A percentile compares a stretch with the other conserved stretches of the same genome.
Evolutionary conservation across 2,113 vertebrate species (phyloP).

Genomic region (Candoia aspera): DNA sequence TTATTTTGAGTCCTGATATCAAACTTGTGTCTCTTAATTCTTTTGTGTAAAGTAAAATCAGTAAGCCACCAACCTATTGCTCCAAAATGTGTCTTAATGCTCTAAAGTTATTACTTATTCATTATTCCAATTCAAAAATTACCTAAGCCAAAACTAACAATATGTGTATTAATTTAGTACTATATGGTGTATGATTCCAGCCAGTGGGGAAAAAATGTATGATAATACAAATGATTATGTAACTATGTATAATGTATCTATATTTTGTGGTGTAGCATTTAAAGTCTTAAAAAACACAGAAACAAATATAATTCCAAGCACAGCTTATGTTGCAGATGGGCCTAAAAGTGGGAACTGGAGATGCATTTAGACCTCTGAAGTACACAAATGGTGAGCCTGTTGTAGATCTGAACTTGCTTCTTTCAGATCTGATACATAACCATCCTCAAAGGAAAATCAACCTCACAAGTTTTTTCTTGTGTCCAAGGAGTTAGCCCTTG

Average conservation of each 20-base stretch:
- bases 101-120: background rate
- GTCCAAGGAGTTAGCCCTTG: background rate
- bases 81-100: background rate
- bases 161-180: background rate
- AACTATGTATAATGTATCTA: background rate
- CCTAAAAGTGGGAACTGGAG: background rate
- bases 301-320: background rate
- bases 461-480: background rate
- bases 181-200: background rate
- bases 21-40: background rate
- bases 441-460: background rate
- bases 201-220: background rate
- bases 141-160: background rate
- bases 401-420: background rate
- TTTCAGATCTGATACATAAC: background rate
- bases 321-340: background rate
- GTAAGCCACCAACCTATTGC: background rate
- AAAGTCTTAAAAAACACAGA: background rate
- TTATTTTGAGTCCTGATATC: background rate
- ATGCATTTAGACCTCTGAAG: background rate
- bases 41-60: background rate
- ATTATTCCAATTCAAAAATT: background rate
- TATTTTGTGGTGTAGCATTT: background rate
- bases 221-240: background rate
- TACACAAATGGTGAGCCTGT: background rate